Percentiles rank a stretch among this genome's conserved stretches.
phyloP scores from a whole-genome alignment of 1,140 invertebrate genomes.

The Steinernema feltiae region DNA sequence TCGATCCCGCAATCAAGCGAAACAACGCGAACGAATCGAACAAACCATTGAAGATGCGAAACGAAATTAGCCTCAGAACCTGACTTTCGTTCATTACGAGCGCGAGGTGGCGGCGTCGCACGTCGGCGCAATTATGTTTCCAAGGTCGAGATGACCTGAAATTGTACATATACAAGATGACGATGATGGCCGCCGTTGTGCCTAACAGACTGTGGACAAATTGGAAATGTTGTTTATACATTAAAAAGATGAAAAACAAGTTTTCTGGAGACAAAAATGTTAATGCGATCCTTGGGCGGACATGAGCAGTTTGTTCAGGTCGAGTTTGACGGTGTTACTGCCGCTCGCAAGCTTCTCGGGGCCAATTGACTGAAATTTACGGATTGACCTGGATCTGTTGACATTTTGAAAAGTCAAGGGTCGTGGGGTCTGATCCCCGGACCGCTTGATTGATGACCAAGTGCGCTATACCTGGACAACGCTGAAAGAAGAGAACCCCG shows the following conservation, averaged over 20 bases:
- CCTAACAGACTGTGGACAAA: no score
- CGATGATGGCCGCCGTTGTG: no score
- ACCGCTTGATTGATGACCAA: no score
- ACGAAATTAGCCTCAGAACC: no score
- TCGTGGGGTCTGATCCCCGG: no score
- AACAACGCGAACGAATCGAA: no score
- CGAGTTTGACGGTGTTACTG: constrained; percentile 17
- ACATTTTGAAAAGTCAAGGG: background rate
- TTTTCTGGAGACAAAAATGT: background rate
- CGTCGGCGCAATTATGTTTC: background rate
- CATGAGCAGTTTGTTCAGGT: constrained; percentile 32
- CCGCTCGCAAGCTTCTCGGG: background rate
- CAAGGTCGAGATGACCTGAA: background rate
- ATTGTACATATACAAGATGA: no score
- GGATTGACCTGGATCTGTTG: background rate
- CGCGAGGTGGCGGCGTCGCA: no score
- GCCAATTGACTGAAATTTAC: constrained; percentile 1
- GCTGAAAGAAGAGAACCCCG: constrained; percentile 40
- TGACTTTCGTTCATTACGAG: no score
- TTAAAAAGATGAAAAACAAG: background rate
- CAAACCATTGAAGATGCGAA: no score
- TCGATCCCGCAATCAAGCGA: no score
- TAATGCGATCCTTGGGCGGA: constrained; percentile 4
- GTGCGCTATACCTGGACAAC: constrained; percentile 26
- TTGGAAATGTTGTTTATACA: background rate